Evolutionary conservation across 2,888 invertebrate species (phyloP).

Genomic region (Neocrepidodera transversa): DNA sequence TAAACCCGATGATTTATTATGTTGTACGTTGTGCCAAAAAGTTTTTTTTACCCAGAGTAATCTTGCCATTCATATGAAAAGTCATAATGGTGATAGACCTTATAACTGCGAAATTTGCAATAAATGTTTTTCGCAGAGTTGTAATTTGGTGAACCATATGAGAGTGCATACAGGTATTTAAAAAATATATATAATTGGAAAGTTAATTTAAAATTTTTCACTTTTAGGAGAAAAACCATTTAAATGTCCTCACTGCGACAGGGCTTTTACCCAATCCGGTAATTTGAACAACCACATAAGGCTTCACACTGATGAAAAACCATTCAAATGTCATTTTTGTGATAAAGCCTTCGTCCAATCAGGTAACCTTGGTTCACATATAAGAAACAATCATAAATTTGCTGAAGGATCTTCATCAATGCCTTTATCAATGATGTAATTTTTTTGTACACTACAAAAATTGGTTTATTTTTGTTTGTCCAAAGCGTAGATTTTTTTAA

Average conservation of each 20-base stretch:
- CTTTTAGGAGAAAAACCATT: constrained; percentile 53
- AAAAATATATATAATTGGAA: not conserved
- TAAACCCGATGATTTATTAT: constrained; percentile 48
- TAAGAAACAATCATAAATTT: constrained; percentile 57
- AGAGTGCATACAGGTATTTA: constrained; percentile 56
- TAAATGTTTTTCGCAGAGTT: constrained; percentile 58
- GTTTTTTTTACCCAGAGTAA: constrained; percentile 56
- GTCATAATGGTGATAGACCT: constrained; percentile 57
- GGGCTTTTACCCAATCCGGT: constrained; percentile 59
- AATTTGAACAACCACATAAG: constrained; percentile 59
- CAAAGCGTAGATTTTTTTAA: not conserved
- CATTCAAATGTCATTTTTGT: constrained; percentile 59
- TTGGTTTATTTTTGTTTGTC: not conserved
- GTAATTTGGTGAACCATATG: constrained; percentile 59
- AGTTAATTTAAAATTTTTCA: not conserved
- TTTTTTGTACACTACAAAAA: too few species aligned
- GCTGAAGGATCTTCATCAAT: not conserved
- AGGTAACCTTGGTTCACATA: constrained; percentile 58
- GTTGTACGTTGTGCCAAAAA: constrained; percentile 52
- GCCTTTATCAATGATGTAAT: constrained; percentile 13
- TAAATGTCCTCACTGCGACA: constrained; percentile 59
- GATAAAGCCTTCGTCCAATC: constrained; percentile 59
- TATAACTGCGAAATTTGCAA: constrained; percentile 57
- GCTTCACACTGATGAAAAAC: constrained; percentile 58
- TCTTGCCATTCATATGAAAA: constrained; percentile 57